These are phyloP conservation scores for Hylaea fasciaria DNA, from an alignment of 2,888 invertebrate genomes.

Conservation along the genomic window DNA sequence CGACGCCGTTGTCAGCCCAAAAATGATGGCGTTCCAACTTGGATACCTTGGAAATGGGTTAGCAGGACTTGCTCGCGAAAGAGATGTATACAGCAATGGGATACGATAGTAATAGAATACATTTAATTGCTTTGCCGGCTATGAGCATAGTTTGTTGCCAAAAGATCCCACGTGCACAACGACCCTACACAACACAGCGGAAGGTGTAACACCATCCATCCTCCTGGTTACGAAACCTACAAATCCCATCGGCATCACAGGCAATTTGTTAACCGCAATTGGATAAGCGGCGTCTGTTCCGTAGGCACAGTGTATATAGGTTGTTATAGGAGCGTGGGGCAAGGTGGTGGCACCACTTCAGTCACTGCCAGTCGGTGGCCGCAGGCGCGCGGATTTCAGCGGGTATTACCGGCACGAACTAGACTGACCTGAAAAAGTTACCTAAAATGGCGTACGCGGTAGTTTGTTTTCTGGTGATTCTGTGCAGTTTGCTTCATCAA, in stretches of 20 bases:
- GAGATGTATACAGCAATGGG: too few relatives aligned
- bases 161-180: neutral
- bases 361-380: conserved; percentile 44
- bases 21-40: too few relatives aligned
- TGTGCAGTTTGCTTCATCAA: conserved; percentile 78
- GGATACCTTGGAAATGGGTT: too few relatives aligned
- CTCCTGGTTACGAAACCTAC: conserved; percentile 46
- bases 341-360: conserved; percentile 23
- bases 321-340: conserved; percentile 1
- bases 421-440: conserved; percentile 16
- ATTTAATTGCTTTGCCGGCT: too few relatives aligned
- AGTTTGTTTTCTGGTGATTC: conserved; percentile 74
- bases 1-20: too few relatives aligned
- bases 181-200: conserved; percentile 19
- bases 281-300: conserved; percentile 64
- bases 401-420: conserved; percentile 58
- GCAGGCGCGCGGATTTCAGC: conserved; percentile 57
- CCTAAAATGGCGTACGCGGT: conserved; percentile 64
- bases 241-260: conserved; percentile 55
- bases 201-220: conserved; percentile 23
- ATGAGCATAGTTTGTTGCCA: too few relatives aligned
- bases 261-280: conserved; percentile 74
- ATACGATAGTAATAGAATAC: too few relatives aligned
- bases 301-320: conserved; percentile 16
- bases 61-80: too few relatives aligned